Base-by-base conservation (phyloP, 2,113 vertebrate genomes). In the Zapornia atra region DNA sequence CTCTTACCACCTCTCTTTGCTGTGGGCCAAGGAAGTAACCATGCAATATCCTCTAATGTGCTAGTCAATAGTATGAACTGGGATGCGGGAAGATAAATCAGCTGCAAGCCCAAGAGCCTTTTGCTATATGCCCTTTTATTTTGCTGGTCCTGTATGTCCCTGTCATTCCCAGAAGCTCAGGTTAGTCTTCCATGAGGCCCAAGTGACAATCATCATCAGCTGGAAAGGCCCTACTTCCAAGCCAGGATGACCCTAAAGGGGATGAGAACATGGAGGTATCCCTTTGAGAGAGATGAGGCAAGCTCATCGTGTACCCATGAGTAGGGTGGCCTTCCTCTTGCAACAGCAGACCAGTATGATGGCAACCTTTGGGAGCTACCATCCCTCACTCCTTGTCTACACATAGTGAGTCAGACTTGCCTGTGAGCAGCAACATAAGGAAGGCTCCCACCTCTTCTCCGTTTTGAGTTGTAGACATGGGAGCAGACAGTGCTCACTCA, bases 91-190 rank as follows among this genome's bases (percentile, higher is more conserved):
- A 40, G 33, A 72, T 14, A 78, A 91, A 71, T 53, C 15, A 85
- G 4, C 53, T 54, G 38, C 60, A 53, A 84, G 9, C 8, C 34
- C 1, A 26, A 46, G 5, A 78, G 10, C 6, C 1, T 0, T 63
- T 56, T 40, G 16, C 40, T 85, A 71, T 33, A 65, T 66, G 13
- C 12, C 5, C 16, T 93, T 85, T 60, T 29, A 51, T 79, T 75
- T 71, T 11, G 9, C 19, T 78, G 44, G 51, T 18, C 24, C 34
- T n/a, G 26, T 2, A 0, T 48, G 12, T 11, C 22, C 22, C 77
- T 44, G n/a, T 7, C 11, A 87, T 64, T 51, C 11, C n/a, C 44
- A 81, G 44, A 51, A 94, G 33, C 22, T 88, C 80, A 40, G 25
- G 15, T 1, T 91, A 71, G 56, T 78, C 25, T 73, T 78, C 34